Conservation (phyloP, 2,113 vertebrate genomes). For the Ovis aries region DNA sequence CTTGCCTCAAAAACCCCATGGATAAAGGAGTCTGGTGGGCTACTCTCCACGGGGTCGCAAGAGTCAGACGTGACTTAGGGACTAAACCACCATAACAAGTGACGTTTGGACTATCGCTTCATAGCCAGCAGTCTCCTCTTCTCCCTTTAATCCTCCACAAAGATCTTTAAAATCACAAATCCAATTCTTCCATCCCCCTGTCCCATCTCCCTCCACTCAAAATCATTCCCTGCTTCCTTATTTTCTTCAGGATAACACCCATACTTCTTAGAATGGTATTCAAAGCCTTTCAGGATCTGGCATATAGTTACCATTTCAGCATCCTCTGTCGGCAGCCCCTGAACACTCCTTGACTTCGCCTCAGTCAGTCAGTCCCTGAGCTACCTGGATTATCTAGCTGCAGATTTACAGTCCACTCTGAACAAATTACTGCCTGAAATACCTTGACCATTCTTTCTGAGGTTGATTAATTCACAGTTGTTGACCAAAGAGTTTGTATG, state of each 20-base stretch:
- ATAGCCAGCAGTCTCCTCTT: not conserved
- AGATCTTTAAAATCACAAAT: not conserved
- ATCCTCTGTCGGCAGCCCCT: not conserved
- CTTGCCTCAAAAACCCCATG: not conserved
- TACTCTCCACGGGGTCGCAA: not conserved
- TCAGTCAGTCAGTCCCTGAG: not conserved
- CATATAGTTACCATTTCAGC: not conserved
- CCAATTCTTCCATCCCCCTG: not conserved
- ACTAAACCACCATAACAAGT: not conserved
- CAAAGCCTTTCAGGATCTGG: not conserved
- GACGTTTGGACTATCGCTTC: not conserved
- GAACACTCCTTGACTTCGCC: not conserved
- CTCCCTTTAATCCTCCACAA: not conserved
- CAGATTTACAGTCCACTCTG: not conserved
- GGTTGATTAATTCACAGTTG: not conserved
- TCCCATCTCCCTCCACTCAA: not conserved
- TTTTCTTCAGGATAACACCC: not conserved
- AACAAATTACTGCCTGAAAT: not conserved
- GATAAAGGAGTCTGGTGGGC: not conserved
- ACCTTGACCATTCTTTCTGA: not conserved
- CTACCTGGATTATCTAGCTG: not conserved
- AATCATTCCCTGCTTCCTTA: not conserved
- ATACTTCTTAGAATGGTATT: not conserved
- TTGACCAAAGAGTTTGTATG: not conserved
- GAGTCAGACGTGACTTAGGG: not conserved